Evolutionary conservation across 1,140 invertebrate species (phyloP), one percentile per base, ranked within the genome.

Genomic region (Adelges cooleyi): DNA sequence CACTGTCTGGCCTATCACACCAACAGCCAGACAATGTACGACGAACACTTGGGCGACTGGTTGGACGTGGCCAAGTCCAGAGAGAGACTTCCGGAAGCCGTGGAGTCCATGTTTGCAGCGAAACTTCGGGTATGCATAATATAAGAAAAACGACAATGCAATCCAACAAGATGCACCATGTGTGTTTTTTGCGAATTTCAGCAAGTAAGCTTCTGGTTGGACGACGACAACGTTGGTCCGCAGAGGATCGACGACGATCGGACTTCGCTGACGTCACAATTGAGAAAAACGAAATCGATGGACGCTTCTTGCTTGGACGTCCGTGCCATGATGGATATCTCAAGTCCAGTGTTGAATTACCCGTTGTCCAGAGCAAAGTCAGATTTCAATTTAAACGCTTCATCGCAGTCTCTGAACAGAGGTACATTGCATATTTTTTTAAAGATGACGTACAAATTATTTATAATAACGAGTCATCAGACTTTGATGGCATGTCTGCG

Each of bases 1-100:
- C 89, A 95, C 75, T 91, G 90, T 80, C 80, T 90, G 67, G 87
- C 86, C 66, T 92, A 91, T 77, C 89, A 95, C 75, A 81, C 81
- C 67, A 84, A 86, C 66, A 89, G 88, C 59, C 80, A 84, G 40
- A 80, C 82, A 17, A 80, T 86, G 44, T 84, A 90, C 73, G 85
- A 88, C 75, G 82, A 83, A 68, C 86, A 88, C 70, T 78, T 92
- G 54, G 88, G 92, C 71, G 86, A 89, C 74, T 93, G 90, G 90
- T 84, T 86, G 69, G 89, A 92, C 74, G 84, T 92, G 36, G 89
- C 89, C 18, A 83, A 86, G 71, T 89, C 87, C 40, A 79, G 90
- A 69, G 90, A 94, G 77, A 84, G 82, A 72, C 79, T 92, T 44
- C 89, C 88, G 11, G 85, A 88, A 70, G 81, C 84, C 62, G 85